Base-by-base conservation (phyloP, 37 sponge, comb jelly and placozoan species). In the Geodia barretti region DNA sequence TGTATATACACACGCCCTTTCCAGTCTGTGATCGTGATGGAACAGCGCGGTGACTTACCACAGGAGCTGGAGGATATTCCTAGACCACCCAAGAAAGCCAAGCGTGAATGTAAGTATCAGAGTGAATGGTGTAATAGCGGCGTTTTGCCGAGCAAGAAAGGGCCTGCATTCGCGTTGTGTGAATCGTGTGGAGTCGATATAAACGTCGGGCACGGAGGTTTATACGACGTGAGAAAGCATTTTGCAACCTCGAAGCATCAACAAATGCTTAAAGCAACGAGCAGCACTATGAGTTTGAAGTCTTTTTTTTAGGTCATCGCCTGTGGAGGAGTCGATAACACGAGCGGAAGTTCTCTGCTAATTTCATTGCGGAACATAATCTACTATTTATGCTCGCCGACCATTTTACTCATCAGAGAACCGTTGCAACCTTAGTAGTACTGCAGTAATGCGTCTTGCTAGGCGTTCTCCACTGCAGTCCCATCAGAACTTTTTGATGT, bases 241-340 rank as follows among this genome's bases (percentile, higher is more conserved):
- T 19, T 74, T n/a, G 75, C 75, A 8, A 77, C 67, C 40, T 3
- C 42, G 3, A 64, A 77, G 66, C 78, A 77, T 64, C 32, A 28
- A 37, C 19, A 32, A 23, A 35, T 34, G 35, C 4, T 59, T 3
- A 77, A 64, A 1, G 41, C 3, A 28, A 33, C 41, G 32, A 36
- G 67, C 29, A 34, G 26, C 8, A 77, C 19, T 11, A 1, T 36
- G 33, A 9, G 41, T 1, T 63, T 77, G 14, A 77, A 34, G 36
- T 1, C 4, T 20, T 23, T 64, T 26, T 33, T 64, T 62, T 1
- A n/a, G 19, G 36, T 64, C 35, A 60, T 62, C 77, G 9, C 74
- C 74, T 26, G 43, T 73, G 8, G 74, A 73, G 36, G 58, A 73
- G 28, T 39, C 74, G 3, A 30, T 73, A 24, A 75, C 75, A 14